phyloP scores from a whole-genome alignment of 2,113 vertebrate genomes.

The Tupaia chinensis region DNA sequence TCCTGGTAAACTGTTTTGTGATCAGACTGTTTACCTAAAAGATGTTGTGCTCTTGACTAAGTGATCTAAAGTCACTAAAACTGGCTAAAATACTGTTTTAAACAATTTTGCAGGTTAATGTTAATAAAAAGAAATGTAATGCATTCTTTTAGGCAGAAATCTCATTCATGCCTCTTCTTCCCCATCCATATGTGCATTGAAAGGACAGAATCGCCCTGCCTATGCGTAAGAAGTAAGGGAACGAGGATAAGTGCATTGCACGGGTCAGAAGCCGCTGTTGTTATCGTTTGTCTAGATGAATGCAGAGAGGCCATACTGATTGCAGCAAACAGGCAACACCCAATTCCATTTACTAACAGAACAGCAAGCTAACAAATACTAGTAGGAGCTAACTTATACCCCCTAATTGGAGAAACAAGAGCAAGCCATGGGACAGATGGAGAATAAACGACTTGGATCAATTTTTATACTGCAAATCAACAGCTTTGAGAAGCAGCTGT shows the following conservation, averaged over 20 bases:
- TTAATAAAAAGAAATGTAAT: not conserved
- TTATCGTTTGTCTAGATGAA: not conserved
- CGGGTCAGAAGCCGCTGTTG: not conserved
- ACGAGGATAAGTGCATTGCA: not conserved
- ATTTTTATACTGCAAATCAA: slow-evolving; percentile 57
- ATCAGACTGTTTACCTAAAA: not conserved
- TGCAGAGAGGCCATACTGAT: not conserved
- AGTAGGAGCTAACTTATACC: not conserved
- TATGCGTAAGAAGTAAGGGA: not conserved
- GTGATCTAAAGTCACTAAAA: not conserved
- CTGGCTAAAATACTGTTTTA: not conserved
- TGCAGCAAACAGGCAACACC: not conserved
- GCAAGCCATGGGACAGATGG: slow-evolving; percentile 37
- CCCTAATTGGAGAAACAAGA: slow-evolving; percentile 7
- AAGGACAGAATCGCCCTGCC: not conserved
- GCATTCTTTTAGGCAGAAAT: not conserved
- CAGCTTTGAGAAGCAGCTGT: slow-evolving; percentile 66
- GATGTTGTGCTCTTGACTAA: not conserved
- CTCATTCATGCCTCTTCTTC: not conserved
- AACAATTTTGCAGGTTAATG: not conserved
- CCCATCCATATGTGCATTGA: not conserved
- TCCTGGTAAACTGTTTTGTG: not conserved
- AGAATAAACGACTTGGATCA: slow-evolving; percentile 52
- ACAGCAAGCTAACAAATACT: not conserved
- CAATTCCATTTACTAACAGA: not conserved